Conservation (phyloP, 1,140 invertebrate genomes). For the Drosophila mojavensis region DNA sequence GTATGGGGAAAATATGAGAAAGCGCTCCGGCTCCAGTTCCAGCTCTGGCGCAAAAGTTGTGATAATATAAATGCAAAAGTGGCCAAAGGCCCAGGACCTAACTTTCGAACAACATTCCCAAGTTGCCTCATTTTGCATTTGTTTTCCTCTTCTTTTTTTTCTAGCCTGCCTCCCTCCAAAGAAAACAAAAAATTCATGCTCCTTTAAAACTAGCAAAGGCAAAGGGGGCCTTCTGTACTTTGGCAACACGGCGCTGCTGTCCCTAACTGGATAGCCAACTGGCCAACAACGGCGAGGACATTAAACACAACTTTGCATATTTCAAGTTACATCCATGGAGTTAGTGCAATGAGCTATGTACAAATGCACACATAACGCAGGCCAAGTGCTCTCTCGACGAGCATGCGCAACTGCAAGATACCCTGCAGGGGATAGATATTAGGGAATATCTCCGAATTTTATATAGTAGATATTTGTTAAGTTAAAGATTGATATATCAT, state of each 20-base stretch:
- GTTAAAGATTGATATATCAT: not conserved
- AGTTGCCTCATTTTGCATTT: slow-evolving; percentile 46
- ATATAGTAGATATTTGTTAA: not conserved
- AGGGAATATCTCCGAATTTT: too few relatives aligned
- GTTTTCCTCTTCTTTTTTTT: slow-evolving; percentile 8
- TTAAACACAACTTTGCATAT: slow-evolving; percentile 68
- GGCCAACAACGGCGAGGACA: slow-evolving; percentile 55
- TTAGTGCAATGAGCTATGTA: slow-evolving; percentile 18
- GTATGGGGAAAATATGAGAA: slow-evolving; percentile 62
- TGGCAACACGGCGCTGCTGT: slow-evolving; percentile 38
- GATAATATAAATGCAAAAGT: slow-evolving; percentile 77
- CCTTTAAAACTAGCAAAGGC: slow-evolving; percentile 17
- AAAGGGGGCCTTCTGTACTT: slow-evolving; percentile 50
- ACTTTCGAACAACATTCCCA: slow-evolving; percentile 61
- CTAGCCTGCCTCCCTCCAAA: slow-evolving; percentile 9
- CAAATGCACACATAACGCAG: not conserved
- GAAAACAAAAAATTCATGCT: slow-evolving; percentile 17
- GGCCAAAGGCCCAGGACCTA: slow-evolving; percentile 52
- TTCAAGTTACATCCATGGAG: slow-evolving; percentile 58
- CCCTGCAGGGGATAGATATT: not conserved
- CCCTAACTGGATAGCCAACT: slow-evolving; percentile 47
- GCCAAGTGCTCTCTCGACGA: not conserved
- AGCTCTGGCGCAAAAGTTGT: slow-evolving; percentile 60
- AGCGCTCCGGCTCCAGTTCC: slow-evolving; percentile 40
- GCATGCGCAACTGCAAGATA: not conserved